These are phyloP conservation scores for Drosophila pallidifrons DNA, from an alignment of 1,140 invertebrate species.

Conservation along the genomic window DNA sequence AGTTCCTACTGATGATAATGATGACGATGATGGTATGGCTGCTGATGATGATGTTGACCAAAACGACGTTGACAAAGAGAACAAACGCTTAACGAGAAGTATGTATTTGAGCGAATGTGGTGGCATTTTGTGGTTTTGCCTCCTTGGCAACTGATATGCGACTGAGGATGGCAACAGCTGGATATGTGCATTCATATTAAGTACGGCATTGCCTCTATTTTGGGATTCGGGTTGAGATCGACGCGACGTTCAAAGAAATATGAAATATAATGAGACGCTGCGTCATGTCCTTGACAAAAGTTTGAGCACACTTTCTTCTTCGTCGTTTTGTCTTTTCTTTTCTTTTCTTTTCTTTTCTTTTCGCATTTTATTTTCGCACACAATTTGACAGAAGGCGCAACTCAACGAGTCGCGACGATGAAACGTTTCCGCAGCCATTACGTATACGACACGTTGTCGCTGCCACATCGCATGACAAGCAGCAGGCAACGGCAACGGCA, in stretches of 20 bases:
- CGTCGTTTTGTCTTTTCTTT: constrained; percentile 32
- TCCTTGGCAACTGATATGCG: constrained; percentile 32
- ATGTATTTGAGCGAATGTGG: constrained; percentile 17
- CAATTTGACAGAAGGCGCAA: constrained; percentile 66
- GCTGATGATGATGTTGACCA: constrained; percentile 2
- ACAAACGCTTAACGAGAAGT: neutral
- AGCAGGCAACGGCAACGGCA: constrained; percentile 34
- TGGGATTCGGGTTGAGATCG: neutral
- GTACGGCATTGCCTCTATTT: constrained; percentile 12
- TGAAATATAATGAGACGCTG: constrained; percentile 57
- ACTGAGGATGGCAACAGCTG: constrained; percentile 10
- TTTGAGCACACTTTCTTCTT: constrained; percentile 29
- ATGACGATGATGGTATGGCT: constrained; percentile 9
- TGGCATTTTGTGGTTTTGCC: constrained; percentile 38
- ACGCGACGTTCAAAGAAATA: constrained; percentile 32
- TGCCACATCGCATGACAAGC: constrained; percentile 39
- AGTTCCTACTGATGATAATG: constrained; percentile 16
- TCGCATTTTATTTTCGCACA: constrained; percentile 49
- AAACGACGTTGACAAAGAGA: neutral
- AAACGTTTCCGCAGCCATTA: constrained; percentile 55
- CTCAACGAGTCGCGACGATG: constrained; percentile 36
- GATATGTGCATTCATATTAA: constrained; percentile 15
- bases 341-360: constrained; percentile 34
- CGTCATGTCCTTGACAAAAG: constrained; percentile 47
- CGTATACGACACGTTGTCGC: constrained; percentile 66